phyloP scores from a whole-genome alignment of 2,888 invertebrate genomes.

The Parapristionchus giblindavisi region DNA sequence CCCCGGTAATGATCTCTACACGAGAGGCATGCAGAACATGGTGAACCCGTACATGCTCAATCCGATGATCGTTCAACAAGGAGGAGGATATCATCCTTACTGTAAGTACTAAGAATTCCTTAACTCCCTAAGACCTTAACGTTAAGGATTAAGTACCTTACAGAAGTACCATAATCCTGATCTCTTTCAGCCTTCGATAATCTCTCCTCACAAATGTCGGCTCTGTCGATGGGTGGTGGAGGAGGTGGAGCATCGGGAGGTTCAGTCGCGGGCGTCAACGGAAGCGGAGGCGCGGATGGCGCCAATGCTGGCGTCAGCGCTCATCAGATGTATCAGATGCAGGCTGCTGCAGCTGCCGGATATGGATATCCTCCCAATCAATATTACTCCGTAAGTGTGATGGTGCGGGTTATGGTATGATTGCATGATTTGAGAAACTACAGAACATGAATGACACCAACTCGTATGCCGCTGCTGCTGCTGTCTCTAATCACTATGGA shows the following conservation, averaged over 20 bases:
- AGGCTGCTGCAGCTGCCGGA: conserved; percentile 1
- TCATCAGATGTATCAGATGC: background rate
- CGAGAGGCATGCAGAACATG: background rate
- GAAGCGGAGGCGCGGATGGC: background rate
- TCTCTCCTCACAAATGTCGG: conserved; percentile 50
- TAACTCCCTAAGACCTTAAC: too few species aligned
- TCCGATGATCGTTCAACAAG: conserved; percentile 18
- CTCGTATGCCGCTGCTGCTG: conserved; percentile 27
- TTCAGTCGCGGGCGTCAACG: background rate
- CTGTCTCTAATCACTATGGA: conserved; percentile 23
- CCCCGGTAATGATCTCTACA: conserved; percentile 15
- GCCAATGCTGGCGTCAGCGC: background rate
- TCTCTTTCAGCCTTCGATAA: conserved; percentile 39
- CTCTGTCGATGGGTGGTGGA: conserved; percentile 48
- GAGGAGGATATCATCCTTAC: conserved; percentile 9
- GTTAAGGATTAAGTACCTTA: background rate
- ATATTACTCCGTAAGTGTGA: conserved; percentile 25
- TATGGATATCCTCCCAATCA: conserved; percentile 8
- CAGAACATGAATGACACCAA: background rate
- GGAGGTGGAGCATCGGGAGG: conserved; percentile 21
- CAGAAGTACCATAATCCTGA: background rate
- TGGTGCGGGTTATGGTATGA: background rate
- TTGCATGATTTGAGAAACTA: background rate
- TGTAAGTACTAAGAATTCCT: conserved; percentile 1
- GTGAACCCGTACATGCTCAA: conserved; percentile 32